phyloP scores from a whole-genome alignment of 2,113 vertebrate genomes.

The Festucalex cinctus region DNA sequence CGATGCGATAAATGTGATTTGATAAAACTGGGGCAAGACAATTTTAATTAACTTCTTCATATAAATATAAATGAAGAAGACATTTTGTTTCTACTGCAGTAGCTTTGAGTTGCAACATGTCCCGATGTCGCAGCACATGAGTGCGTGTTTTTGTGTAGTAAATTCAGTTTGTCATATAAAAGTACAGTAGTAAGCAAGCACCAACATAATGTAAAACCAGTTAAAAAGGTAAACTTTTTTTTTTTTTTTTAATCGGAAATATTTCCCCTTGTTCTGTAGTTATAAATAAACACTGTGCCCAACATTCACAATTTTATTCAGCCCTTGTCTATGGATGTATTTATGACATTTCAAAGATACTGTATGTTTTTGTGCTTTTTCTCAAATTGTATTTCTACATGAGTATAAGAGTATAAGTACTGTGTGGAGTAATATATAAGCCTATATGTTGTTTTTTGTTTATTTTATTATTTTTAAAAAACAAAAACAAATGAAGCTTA shows the following conservation, averaged over 20 bases:
- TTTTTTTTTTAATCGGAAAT: background rate
- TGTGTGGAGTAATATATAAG: background rate
- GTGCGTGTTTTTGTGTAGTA: background rate
- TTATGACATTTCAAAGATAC: constrained; percentile 15
- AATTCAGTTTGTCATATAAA: background rate
- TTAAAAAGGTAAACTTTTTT: background rate
- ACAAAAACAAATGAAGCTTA: too few relatives aligned
- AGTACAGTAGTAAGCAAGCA: background rate
- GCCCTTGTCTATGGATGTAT: constrained; percentile 4
- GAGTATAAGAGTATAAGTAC: background rate
- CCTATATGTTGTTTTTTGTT: too few relatives aligned
- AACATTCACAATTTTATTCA: constrained; percentile 1
- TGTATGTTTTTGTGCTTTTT: background rate
- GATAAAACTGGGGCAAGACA: background rate
- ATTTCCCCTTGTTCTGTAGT: background rate
- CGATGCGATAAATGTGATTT: background rate
- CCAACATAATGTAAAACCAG: background rate
- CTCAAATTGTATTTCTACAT: background rate
- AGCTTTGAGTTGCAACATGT: background rate
- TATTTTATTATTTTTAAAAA: too few relatives aligned
- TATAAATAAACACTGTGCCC: background rate
- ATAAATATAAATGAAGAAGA: background rate
- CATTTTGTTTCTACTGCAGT: constrained; percentile 1
- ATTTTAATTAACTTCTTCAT: constrained; percentile 8
- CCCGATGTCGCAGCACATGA: background rate